Base-by-base conservation (phyloP, 2,113 vertebrate species). In the Gavia stellata region DNA sequence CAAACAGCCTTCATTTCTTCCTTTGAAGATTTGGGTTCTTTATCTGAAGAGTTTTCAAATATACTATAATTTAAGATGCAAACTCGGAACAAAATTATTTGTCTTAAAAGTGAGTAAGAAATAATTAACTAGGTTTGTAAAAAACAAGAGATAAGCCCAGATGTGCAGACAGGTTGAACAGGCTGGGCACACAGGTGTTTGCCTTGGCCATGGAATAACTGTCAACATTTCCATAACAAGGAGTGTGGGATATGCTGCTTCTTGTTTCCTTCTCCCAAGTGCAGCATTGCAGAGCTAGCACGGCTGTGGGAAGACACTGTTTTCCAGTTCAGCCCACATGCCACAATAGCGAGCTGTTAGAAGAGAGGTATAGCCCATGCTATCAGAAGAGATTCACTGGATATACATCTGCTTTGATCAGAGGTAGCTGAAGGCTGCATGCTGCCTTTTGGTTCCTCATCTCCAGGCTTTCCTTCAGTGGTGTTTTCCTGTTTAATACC, bases 161-260 rank as follows among this genome's bases (percentile, higher is more conserved):
- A 90, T 88, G 86, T 94, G 90, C 90, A 81, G 83, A 81, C 86
- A 90, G 79, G 79, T 88, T 63, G 83, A 81, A 34, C 86, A 73
- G 79, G 82, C 92, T 84, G 79, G 82, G 92, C 63, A 71, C 92
- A 87, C 86, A 88, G 86, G 90, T 84, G 73, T 92, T 87, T 94
- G 79, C 92, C 92, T 94, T 94, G 92, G 92, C 95, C 42, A 12
- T 56, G 92, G 72, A 75, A 19, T 36, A 87, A 80, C 89, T 94
- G 72, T 92, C 62, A 75, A n/a, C 90, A 92, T 88, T 85, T 81
- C 90, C 86, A 77, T 90, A 86, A 59, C 24, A 49, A 63, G 86
- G 86, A 82, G 77, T 24, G 59, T 61, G 72, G 89, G 92, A 92
- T 92, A 7, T 86, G 86, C 85, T 70, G 77, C 88, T 94, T 68